phyloP scores from a whole-genome alignment of 30 jellyfish, hydroid and myxozoan genomes.

The Sanderia malayensis region DNA sequence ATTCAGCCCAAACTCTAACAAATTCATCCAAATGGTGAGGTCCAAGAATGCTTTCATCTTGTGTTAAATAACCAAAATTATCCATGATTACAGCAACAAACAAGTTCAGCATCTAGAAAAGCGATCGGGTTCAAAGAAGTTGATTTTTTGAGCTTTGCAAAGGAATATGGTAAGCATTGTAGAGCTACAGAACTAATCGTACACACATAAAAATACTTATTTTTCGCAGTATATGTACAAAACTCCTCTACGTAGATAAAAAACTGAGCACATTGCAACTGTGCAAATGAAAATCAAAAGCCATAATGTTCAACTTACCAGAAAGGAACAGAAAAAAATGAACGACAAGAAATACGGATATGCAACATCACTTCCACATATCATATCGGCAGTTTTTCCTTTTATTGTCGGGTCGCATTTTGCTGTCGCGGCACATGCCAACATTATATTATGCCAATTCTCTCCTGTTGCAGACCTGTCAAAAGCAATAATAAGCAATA shows the following conservation, averaged over 20 bases:
- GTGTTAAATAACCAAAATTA: constrained; percentile 93
- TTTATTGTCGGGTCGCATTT: constrained; percentile 68
- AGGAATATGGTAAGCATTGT: too few species aligned
- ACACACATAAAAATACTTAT: too few species aligned
- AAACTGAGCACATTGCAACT: too few species aligned
- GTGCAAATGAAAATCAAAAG: too few species aligned
- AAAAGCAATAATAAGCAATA: neutral
- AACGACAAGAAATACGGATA: constrained; percentile 76
- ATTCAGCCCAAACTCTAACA: constrained; percentile 97
- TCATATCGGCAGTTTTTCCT: constrained; percentile 61
- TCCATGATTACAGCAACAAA: constrained; percentile 99
- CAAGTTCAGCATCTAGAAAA: constrained; percentile 82
- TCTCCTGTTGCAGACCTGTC: constrained; percentile 94
- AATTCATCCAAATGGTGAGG: constrained; percentile 98
- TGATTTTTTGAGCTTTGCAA: too few species aligned
- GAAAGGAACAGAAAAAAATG: constrained; percentile 85
- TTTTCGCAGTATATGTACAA: too few species aligned
- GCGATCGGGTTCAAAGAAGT: too few species aligned
- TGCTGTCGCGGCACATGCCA: constrained; percentile 80
- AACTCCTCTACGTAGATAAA: too few species aligned
- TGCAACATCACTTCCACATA: constrained; percentile 72
- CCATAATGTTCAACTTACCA: constrained; percentile 86
- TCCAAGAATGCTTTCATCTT: constrained; percentile 97
- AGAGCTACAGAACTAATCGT: too few species aligned
- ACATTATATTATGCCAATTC: constrained; percentile 94